Evolutionary conservation across 1,140 invertebrate species (phyloP), one percentile per base, ranked within the genome.

Genomic region (Saccostrea echinata): DNA sequence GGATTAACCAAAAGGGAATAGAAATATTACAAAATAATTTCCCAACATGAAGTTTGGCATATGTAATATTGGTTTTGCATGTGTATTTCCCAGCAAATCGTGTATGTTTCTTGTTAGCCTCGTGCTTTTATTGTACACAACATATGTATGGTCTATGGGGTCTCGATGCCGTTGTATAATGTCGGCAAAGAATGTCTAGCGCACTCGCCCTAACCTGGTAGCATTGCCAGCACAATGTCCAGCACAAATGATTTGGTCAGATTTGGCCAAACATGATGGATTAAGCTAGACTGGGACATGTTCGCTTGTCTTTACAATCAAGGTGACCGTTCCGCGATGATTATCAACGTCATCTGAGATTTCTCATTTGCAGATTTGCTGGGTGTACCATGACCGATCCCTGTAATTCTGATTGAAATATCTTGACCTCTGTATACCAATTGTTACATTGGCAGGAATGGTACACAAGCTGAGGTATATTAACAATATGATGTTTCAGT

Each of bases 41-140:
- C 24, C 68, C 68, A 30, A 76, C 12, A 76, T 27, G 27, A 33
- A 30, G 68, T 76, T 76, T 30, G 68, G 27, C 68, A 76, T 76
- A 76, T 33, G 68, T 76, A 16, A 27, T 76, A 76, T 76, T 76
- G 68, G 68, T 76, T 76, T 76, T 76, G 68, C 68, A 76, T 76
- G 68, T 76, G 68, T 76, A 76, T 76, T 76, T 76, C 68, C 68
- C 68, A 76, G 27, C 68, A 30, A 33, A 30, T 16, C 27, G 68
- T 76, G 68, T 76, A 76, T 76, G 68, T 76, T 76, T 76, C 68
- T 76, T 76, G 68, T 76, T 76, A 76, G 68, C 68, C 11, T 33
- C 68, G 68, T 76, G 68, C 68, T 76, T 76, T 27, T 30, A 76
- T 76, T 76, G 68, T 76, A 76, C 1, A 76, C 30, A 76, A 76